Evolutionary conservation across 2,888 invertebrate genomes (phyloP).

Genomic region (Nymphalis urticae): DNA sequence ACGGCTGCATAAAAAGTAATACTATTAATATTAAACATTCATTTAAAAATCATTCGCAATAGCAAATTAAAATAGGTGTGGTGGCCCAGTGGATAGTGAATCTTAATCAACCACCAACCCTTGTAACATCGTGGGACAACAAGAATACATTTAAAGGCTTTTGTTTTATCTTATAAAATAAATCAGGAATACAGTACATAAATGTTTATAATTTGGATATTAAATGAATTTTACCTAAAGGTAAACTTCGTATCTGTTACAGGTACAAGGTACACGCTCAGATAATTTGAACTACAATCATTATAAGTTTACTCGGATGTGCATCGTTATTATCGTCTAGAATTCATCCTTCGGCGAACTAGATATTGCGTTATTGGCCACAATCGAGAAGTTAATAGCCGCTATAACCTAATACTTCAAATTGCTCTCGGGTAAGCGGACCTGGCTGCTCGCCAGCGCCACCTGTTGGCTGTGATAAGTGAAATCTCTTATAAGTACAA

Average conservation of each 20-base stretch:
- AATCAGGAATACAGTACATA: too few relatives aligned
- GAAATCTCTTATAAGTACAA: slow-evolving; percentile 25
- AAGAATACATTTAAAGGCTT: too few relatives aligned
- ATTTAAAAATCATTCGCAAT: too few relatives aligned
- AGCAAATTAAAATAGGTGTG: too few relatives aligned
- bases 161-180: too few relatives aligned
- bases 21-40: neutral
- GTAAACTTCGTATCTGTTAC: too few relatives aligned
- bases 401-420: slow-evolving; percentile 41
- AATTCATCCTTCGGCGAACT: slow-evolving; percentile 8
- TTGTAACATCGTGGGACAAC: too few relatives aligned
- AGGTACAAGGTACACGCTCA: too few relatives aligned
- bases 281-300: slow-evolving; percentile 4
- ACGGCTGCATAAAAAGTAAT: slow-evolving; percentile 21
- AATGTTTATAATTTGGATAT: too few relatives aligned
- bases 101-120: too few relatives aligned
- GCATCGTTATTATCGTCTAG: slow-evolving; percentile 16
- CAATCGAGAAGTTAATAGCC: slow-evolving; percentile 38
- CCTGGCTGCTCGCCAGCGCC: slow-evolving; percentile 57
- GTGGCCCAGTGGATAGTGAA: too few relatives aligned
- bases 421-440: slow-evolving; percentile 28
- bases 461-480: slow-evolving; percentile 60
- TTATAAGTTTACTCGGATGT: neutral
- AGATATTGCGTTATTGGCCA: slow-evolving; percentile 22
- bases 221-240: too few relatives aligned